A percentile compares a stretch with the other conserved stretches of the same genome.
Evolutionary conservation across 2,888 invertebrate genomes (phyloP).

Genomic region (Drosophila diplacantha): DNA sequence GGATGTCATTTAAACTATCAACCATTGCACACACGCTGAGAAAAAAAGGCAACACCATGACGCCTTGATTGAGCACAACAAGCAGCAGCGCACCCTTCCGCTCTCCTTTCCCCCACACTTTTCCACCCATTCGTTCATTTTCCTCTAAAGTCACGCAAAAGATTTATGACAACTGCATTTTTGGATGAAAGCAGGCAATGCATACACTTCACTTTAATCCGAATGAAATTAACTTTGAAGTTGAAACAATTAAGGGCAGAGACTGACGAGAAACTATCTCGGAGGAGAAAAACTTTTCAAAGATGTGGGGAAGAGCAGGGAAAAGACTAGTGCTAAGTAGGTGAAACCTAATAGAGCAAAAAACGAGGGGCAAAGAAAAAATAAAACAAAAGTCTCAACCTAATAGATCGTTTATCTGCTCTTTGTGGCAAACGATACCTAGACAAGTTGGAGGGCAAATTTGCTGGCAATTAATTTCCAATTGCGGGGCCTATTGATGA

Average conservation of each 20-base stretch:
- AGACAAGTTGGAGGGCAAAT: slow-evolving; percentile 39
- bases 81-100: background rate
- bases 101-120: background rate
- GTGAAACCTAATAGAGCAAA: slow-evolving; percentile 19
- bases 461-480: slow-evolving; percentile 63
- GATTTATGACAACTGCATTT: slow-evolving; percentile 19
- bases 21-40: slow-evolving; percentile 2
- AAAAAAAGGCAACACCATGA: slow-evolving; percentile 11
- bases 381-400: slow-evolving; percentile 10
- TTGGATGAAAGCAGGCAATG: slow-evolving; percentile 7
- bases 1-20: slow-evolving; percentile 20
- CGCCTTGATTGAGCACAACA: slow-evolving; percentile 20
- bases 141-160: background rate
- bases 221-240: slow-evolving; percentile 55
- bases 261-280: background rate
- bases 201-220: slow-evolving; percentile 47
- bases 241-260: slow-evolving; percentile 26
- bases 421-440: slow-evolving; percentile 39
- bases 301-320: background rate
- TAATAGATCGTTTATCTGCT: slow-evolving; percentile 16
- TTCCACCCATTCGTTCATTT: slow-evolving; percentile 4
- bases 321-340: slow-evolving; percentile 2
- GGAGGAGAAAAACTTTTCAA: background rate
- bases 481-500: slow-evolving; percentile 65
- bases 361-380: background rate